Percentiles rank a stretch among this genome's conserved stretches.
These are phyloP conservation scores for Oscheius sp. DNA, from an alignment of 1,140 invertebrate species.

Conservation along the genomic window DNA sequence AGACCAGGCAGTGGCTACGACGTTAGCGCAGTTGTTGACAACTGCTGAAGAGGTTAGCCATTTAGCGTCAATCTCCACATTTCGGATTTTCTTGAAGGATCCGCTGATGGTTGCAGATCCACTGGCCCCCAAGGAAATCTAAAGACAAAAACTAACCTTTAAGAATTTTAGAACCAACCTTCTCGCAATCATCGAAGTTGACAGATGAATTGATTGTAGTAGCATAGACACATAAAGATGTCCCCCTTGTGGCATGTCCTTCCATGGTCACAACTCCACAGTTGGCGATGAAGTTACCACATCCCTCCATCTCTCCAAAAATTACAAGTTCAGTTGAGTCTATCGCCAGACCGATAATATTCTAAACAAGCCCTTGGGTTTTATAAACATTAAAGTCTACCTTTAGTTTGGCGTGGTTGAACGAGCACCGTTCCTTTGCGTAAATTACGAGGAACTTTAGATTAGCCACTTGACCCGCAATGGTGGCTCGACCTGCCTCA, in stretches of 20 bases:
- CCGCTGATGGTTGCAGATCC: not conserved
- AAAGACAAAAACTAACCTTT: no score
- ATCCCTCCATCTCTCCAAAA: not conserved
- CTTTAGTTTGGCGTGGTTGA: slow-evolving; percentile 5
- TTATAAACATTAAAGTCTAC: not conserved
- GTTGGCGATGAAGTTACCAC: not conserved
- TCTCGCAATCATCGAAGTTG: not conserved
- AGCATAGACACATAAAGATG: not conserved
- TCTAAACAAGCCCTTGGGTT: not conserved
- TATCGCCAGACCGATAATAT: not conserved
- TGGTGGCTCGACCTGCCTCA: not conserved
- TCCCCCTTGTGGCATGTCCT: not conserved
- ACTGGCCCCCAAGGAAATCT: not conserved
- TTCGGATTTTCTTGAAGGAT: not conserved
- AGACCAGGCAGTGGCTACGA: not conserved
- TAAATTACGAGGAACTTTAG: slow-evolving; percentile 22
- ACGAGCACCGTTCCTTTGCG: slow-evolving; percentile 7
- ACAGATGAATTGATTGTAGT: not conserved
- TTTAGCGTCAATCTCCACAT: not conserved
- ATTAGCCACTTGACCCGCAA: slow-evolving; percentile 13
- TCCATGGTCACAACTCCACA: not conserved
- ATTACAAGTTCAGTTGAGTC: not conserved
- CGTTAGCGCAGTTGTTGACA: not conserved
- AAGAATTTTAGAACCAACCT: no score
- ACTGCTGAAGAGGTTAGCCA: not conserved